Evolutionary conservation across 2,797 vertebrate species (phyloP).

Genomic region (Rhinella marina): DNA sequence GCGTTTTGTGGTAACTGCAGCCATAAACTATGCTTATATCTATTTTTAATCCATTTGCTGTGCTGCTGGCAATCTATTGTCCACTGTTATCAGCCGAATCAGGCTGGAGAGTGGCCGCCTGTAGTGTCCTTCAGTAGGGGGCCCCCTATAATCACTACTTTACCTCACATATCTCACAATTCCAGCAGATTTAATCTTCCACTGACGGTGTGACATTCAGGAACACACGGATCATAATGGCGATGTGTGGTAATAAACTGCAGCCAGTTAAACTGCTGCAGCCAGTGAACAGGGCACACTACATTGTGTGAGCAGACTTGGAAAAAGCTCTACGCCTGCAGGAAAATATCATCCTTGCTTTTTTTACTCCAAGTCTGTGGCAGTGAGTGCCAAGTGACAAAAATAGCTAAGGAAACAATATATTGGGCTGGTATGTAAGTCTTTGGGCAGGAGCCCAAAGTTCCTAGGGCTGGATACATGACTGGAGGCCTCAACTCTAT

Average conservation of each 20-base stretch:
- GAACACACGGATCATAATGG: not conserved
- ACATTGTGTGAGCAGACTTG: not conserved
- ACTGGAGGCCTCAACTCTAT: not conserved
- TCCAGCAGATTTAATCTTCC: too few relatives aligned
- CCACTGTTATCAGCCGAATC: too few relatives aligned
- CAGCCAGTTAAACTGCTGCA: not conserved
- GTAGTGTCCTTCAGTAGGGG: too few relatives aligned
- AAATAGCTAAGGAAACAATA: conserved; percentile 60
- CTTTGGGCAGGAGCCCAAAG: not conserved
- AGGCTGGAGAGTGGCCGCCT: too few relatives aligned
- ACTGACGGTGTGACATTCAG: not conserved
- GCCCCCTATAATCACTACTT: too few relatives aligned
- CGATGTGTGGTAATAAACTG: not conserved
- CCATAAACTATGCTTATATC: too few relatives aligned
- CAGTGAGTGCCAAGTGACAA: not conserved
- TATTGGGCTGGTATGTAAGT: conserved; percentile 26
- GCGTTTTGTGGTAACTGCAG: too few relatives aligned
- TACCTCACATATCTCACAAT: too few relatives aligned
- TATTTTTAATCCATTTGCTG: too few relatives aligned
- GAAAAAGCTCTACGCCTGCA: not conserved
- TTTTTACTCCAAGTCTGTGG: conserved; percentile 34
- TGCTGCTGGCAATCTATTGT: too few relatives aligned
- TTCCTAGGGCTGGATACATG: not conserved
- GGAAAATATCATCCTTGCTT: conserved; percentile 16
- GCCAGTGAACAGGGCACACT: not conserved